Evolutionary conservation across 2,113 vertebrate species (phyloP).

Genomic region (Leucosticte australis): DNA sequence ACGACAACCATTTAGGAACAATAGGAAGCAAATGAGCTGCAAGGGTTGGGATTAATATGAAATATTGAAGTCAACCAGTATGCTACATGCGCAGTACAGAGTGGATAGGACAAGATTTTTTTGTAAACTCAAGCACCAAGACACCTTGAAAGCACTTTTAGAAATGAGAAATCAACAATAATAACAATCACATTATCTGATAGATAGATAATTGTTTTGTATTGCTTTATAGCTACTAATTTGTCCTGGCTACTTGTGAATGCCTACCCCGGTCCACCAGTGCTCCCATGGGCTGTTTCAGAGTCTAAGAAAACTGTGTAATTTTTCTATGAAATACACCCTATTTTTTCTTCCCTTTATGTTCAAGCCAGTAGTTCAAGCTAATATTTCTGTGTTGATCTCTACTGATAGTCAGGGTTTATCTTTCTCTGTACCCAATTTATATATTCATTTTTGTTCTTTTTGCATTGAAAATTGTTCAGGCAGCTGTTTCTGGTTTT

Average conservation of each 20-base stretch:
- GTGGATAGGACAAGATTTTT: not conserved
- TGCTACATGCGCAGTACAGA: not conserved
- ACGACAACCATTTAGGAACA: not conserved
- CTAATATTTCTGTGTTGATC: not conserved
- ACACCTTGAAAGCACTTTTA: not conserved
- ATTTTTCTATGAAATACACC: not conserved
- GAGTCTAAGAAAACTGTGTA: not conserved
- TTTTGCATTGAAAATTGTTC: not conserved
- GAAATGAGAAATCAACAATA: not conserved
- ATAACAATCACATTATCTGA: not conserved
- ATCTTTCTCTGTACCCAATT: not conserved
- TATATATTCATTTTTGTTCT: not conserved
- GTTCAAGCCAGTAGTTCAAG: not conserved
- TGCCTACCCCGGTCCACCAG: not conserved
- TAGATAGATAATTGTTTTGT: not conserved
- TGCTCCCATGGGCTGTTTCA: not conserved
- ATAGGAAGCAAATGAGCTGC: not conserved
- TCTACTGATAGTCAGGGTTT: not conserved
- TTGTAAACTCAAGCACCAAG: not conserved
- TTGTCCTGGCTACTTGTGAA: not conserved
- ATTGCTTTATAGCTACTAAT: not conserved
- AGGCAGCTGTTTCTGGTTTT: not conserved
- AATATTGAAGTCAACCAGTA: not conserved
- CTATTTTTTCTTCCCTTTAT: not conserved
- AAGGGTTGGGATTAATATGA: not conserved